A percentile compares a stretch with the other conserved stretches of the same genome.
phyloP scores from a whole-genome alignment of 2,888 invertebrate species.

The Bembecia ichneumoniformis region DNA sequence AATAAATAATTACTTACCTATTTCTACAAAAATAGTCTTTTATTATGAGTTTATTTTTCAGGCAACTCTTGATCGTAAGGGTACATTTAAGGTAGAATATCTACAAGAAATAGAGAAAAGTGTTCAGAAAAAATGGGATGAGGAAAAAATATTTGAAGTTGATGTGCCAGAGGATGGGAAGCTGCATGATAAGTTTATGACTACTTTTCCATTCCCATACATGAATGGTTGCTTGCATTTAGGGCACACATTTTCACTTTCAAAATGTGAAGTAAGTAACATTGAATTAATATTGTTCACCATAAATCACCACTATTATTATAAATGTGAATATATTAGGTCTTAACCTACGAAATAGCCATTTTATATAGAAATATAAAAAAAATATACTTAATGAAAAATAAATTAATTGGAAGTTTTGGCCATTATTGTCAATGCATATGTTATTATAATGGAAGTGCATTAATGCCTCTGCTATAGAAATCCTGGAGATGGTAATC shows the following conservation, averaged over 20 bases:
- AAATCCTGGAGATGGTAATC: too few species aligned
- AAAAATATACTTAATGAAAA: too few species aligned
- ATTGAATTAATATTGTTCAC: background rate
- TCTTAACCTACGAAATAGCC: too few species aligned
- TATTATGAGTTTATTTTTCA: slow-evolving; percentile 20
- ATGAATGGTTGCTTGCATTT: slow-evolving; percentile 99
- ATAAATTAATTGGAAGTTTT: too few species aligned
- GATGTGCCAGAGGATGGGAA: slow-evolving; percentile 80
- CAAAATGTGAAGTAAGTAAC: slow-evolving; percentile 90
- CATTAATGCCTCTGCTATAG: too few species aligned
- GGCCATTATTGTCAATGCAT: too few species aligned
- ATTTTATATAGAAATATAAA: too few species aligned
- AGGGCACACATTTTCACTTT: slow-evolving; percentile 96
- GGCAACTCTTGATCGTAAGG: slow-evolving; percentile 78
- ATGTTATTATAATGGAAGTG: too few species aligned
- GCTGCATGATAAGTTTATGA: slow-evolving; percentile 86
- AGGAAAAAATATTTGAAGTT: slow-evolving; percentile 83
- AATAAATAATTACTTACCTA: too few species aligned
- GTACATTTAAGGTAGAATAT: slow-evolving; percentile 96
- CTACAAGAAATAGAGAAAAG: slow-evolving; percentile 90
- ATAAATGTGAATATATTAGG: too few species aligned
- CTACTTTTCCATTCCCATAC: slow-evolving; percentile 98
- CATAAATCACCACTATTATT: background rate
- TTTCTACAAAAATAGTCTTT: background rate
- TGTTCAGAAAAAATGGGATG: slow-evolving; percentile 90